These are phyloP conservation scores for Sclerodermus sp. DNA, from an alignment of 2,888 invertebrate genomes.

Conservation along the genomic window DNA sequence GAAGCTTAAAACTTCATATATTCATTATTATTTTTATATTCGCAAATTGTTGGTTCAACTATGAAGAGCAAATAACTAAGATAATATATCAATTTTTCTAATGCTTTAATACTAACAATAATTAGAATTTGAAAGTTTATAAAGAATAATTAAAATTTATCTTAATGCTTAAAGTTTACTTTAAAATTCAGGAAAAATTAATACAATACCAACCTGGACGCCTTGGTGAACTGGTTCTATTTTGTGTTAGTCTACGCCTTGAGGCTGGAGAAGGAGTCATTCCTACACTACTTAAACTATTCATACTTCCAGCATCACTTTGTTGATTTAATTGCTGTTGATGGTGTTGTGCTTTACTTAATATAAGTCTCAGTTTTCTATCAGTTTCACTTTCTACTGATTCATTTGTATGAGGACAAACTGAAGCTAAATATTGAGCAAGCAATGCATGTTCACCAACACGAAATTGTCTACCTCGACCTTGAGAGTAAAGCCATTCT, in stretches of 20 bases:
- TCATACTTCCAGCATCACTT: conserved; percentile 50
- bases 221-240: conserved; percentile 59
- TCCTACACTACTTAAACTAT: conserved; percentile 42
- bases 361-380: conserved; percentile 79
- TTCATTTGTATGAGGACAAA: conserved; percentile 83
- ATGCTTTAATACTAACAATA: too few species aligned
- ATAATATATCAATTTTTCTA: too few species aligned
- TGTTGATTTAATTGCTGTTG: conserved; percentile 81
- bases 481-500: conserved; percentile 95
- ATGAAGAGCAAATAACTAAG: too few species aligned
- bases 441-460: conserved; percentile 82
- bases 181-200: too few species aligned
- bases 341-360: conserved; percentile 89
- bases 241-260: conserved; percentile 58
- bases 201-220: conserved; percentile 57
- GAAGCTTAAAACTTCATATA: conserved; percentile 46
- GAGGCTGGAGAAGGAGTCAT: conserved; percentile 59
- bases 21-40: conserved; percentile 53
- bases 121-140: too few species aligned
- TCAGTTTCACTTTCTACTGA: conserved; percentile 83
- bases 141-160: too few species aligned
- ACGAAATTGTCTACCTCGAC: conserved; percentile 84
- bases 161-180: too few species aligned
- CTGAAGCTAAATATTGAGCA: conserved; percentile 79
- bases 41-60: conserved; percentile 49